Base-by-base conservation (phyloP, 2,113 vertebrate genomes). In the Verasper variegatus region DNA sequence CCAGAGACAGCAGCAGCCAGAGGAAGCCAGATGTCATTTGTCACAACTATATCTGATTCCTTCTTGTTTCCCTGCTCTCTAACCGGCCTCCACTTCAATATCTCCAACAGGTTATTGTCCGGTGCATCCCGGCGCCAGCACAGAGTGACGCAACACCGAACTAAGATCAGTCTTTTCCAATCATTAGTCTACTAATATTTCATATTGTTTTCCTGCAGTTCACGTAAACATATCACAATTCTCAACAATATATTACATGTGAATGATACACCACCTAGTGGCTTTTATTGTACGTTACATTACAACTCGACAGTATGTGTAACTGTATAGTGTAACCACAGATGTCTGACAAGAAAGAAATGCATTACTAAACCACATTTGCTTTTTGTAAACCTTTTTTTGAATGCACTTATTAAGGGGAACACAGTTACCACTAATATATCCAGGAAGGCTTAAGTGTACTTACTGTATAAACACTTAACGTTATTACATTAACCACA, bases 21-120 rank as follows among this genome's bases (percentile, higher is more conserved):
- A 45, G 7, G 3, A 59, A 47, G 11, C 2, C 71, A 35, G 18
- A 58, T 23, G 9, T n/a, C 8, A 57, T 35, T 58, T 21, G 0
- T 70, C 23, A 59, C 24, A 27, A 26, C 12, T 6, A 42, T 20
- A 40, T 17, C 4, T 18, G 12, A 21, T 62, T n/a, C 11, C 12
- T 40, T 24, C 2, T 24, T 27, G 5, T 71, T 57, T n/a, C 59
- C 47, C 18, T 68, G 7, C 1, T 62, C 18, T 1, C 78, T 71
- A 49, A 67, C 47, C 26, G 23, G 12, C 18, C 17, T 67, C 35
- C 12, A 17, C 23, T 27, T 71, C 13, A 9, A 3, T 75, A 6
- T 90, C n/a, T 51, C 49, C 67, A 24, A 59, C 86, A 93, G 92
- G 13, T 92, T 23, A 59, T 90, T 59, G 1, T 91, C 63, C 88